Percentiles rank a stretch among this genome's conserved stretches.
Conservation (phyloP, 2,797 vertebrate species). For the Gymnoscopelus microlampas region DNA sequence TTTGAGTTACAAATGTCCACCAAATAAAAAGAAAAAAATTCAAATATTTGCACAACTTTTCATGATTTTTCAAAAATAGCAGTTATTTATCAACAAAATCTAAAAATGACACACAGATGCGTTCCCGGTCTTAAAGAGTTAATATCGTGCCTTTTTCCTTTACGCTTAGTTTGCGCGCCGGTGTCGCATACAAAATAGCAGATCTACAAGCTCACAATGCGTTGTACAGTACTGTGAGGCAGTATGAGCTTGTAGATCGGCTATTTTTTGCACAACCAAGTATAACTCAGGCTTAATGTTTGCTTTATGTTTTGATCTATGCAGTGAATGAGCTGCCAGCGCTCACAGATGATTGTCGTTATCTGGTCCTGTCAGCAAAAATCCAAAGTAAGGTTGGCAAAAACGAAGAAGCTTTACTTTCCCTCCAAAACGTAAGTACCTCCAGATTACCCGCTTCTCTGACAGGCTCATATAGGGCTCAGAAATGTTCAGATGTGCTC, state of each 20-base stretch:
- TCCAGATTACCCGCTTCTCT: neutral
- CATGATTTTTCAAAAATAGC: no score
- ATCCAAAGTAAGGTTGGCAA: conserved; percentile 91
- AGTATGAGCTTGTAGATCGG: neutral
- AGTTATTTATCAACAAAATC: neutral
- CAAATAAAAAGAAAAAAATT: neutral
- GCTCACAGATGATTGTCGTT: conserved; percentile 90
- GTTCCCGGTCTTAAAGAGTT: no score
- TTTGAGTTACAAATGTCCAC: no score
- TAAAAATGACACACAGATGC: neutral
- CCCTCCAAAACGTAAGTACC: conserved; percentile 87
- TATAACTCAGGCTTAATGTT: neutral
- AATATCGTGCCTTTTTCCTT: conserved; percentile 23
- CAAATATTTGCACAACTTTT: no score
- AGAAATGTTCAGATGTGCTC: neutral
- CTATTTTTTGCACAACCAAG: neutral
- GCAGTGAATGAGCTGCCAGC: conserved; percentile 87
- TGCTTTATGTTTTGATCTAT: conserved; percentile 32
- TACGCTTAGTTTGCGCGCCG: neutral
- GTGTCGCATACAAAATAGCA: neutral
- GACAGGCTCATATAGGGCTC: neutral
- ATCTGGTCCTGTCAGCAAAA: conserved; percentile 91
- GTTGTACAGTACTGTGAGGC: no score
- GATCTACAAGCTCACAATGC: no score
- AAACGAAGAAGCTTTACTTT: conserved; percentile 85